Conservation (phyloP, 2,797 vertebrate genomes). For the Betta splendens region DNA sequence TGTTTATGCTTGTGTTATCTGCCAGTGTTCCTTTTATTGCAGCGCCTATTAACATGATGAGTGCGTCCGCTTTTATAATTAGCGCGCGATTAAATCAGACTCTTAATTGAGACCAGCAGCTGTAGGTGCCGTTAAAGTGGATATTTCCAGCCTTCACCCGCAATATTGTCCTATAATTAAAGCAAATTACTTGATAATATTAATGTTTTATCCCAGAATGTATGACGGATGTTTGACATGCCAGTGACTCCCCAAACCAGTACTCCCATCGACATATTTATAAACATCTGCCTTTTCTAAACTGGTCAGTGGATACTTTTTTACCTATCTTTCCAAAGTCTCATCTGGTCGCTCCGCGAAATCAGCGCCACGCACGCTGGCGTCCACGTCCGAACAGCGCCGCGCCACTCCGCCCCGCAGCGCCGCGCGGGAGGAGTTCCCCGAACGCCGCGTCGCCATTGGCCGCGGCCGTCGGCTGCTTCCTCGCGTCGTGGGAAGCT, state of each 20-base stretch:
- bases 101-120: not conserved
- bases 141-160: too few species aligned
- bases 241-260: too few species aligned
- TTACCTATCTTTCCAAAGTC: too few species aligned
- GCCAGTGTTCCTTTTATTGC: not conserved
- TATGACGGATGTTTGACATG: too few species aligned
- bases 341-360: too few species aligned
- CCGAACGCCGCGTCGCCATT: conserved; percentile 56
- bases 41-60: not conserved
- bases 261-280: too few species aligned
- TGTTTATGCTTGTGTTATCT: not conserved
- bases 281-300: too few species aligned
- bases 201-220: too few species aligned
- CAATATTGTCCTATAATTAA: too few species aligned
- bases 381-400: not conserved
- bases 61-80: not conserved
- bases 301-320: too few species aligned
- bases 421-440: conserved; percentile 65
- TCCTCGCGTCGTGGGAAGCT: not conserved
- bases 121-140: not conserved
- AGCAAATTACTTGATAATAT: too few species aligned
- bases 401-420: not conserved
- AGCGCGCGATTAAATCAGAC: not conserved
- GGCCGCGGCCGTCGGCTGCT: conserved; percentile 32
- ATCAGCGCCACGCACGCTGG: too few species aligned